Conservation (phyloP, 2,113 vertebrate species). For the Neopipo cinnamomea region DNA sequence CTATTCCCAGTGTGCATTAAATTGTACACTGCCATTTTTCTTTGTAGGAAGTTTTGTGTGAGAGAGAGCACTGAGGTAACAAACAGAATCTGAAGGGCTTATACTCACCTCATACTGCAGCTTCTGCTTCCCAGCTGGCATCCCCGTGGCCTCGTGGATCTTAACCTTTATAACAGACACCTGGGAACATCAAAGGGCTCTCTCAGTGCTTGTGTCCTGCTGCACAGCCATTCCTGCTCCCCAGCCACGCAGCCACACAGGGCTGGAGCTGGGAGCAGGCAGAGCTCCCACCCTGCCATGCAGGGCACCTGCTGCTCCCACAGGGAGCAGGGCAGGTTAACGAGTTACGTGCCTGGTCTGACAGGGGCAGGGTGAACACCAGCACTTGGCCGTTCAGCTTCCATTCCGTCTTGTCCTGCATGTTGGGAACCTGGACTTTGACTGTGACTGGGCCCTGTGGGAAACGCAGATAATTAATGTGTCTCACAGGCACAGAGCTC, state of each 20-base stretch:
- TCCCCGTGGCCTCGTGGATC: slow-evolving; percentile 97
- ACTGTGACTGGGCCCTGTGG: slow-evolving; percentile 92
- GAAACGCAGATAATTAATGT: background rate
- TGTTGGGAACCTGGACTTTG: slow-evolving; percentile 98
- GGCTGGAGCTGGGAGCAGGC: background rate
- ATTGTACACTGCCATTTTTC: background rate
- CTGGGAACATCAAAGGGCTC: slow-evolving; percentile 64
- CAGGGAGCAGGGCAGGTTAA: background rate
- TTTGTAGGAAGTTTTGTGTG: background rate
- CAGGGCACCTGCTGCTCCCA: background rate
- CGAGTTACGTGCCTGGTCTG: slow-evolving; percentile 86
- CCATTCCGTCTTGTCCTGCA: slow-evolving; percentile 99
- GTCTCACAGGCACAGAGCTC: background rate
- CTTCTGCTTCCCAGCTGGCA: slow-evolving; percentile 98
- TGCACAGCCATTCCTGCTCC: background rate
- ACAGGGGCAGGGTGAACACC: slow-evolving; percentile 93
- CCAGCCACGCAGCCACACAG: background rate
- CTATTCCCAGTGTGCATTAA: background rate
- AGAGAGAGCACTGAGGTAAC: background rate
- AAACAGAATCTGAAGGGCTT: background rate
- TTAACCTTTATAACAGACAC: slow-evolving; percentile 99
- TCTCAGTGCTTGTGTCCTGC: background rate
- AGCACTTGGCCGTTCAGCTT: slow-evolving; percentile 93
- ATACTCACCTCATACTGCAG: slow-evolving; percentile 91
- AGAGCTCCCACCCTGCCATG: background rate